Evolutionary conservation across 2,888 invertebrate genomes (phyloP).

Genomic region (Cataglyphis cursor): DNA sequence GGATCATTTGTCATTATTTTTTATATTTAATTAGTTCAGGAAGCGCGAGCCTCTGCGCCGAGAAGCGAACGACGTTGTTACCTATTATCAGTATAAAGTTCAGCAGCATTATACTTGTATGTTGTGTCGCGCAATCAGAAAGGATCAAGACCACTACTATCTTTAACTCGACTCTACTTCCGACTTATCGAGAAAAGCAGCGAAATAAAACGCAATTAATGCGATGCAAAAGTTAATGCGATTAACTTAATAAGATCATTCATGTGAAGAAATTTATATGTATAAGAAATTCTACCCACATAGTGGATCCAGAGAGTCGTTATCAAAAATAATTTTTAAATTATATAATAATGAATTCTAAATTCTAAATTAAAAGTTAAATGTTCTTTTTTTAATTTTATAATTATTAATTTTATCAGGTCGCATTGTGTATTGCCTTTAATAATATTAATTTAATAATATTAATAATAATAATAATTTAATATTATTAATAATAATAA

Average conservation of each 20-base stretch:
- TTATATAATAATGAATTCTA: background rate
- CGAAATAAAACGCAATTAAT: conserved; percentile 20
- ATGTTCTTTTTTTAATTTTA: background rate
- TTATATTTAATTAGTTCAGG: conserved; percentile 23
- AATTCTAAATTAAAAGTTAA: background rate
- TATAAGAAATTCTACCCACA: background rate
- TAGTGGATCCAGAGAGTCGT: background rate
- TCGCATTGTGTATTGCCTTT: background rate
- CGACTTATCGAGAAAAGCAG: background rate
- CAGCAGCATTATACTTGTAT: conserved; percentile 19
- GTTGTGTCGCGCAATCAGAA: conserved; percentile 21
- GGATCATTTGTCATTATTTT: conserved; percentile 12
- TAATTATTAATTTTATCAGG: background rate
- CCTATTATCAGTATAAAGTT: background rate
- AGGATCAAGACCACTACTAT: conserved; percentile 19
- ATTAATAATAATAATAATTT: background rate
- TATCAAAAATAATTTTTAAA: background rate
- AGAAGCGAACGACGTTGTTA: background rate
- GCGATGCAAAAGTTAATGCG: background rate
- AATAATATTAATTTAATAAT: background rate
- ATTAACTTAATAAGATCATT: conserved; percentile 16
- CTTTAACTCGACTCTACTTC: background rate
- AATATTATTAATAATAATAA: background rate
- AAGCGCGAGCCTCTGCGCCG: background rate
- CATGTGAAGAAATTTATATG: background rate